Base-by-base conservation (phyloP, 2,113 vertebrate species). In the Andinoacara biseriatus region DNA sequence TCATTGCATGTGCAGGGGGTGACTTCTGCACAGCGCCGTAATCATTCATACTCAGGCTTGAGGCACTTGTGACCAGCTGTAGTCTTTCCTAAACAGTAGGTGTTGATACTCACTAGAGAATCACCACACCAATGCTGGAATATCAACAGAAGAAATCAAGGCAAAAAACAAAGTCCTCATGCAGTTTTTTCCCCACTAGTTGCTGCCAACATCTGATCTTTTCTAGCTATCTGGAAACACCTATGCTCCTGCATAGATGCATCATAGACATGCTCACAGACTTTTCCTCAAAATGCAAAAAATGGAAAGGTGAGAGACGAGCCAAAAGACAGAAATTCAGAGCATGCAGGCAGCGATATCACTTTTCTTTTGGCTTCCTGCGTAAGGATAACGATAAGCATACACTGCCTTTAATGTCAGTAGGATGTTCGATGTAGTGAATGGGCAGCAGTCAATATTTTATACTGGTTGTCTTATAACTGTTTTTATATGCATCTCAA, bases 1-100 rank as follows among this genome's bases (percentile, higher is more conserved):
- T 0, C 65, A 0, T 72, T 72, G 65, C 24, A 0, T 72, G 20
- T 72, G 6, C 65, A 52, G 8, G 31, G 24, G 20, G 43, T 0
- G 43, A 72, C 65, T 31, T 52, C 24, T 20, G 43, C 31, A 72
- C 0, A 72, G 26, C 3, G 0, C 43, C 29, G 5, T 52, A 72
- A 52, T 52, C 26, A 31, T 72, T 72, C 31, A 54, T 33, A 18
- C 10, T 72, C 43, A 31, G 7, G 5, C 13, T 8, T 13, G 40
- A 72, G 43, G 65, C 43, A 49, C 18, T 9, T 49, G 17, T 52
- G 65, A 72, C 43, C 14, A 72, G 65, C 17, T 52, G 24, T 13
- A 4, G 6, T 29, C 24, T 69, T n/a, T 52, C 24, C 10, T 52
- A 72, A 72, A 52, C 26, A 10, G 31, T n/a, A 49, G 26, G 17